These are phyloP conservation scores for Sebastes hubbsi DNA, from an alignment of 2,797 vertebrate species.

Conservation along the genomic window DNA sequence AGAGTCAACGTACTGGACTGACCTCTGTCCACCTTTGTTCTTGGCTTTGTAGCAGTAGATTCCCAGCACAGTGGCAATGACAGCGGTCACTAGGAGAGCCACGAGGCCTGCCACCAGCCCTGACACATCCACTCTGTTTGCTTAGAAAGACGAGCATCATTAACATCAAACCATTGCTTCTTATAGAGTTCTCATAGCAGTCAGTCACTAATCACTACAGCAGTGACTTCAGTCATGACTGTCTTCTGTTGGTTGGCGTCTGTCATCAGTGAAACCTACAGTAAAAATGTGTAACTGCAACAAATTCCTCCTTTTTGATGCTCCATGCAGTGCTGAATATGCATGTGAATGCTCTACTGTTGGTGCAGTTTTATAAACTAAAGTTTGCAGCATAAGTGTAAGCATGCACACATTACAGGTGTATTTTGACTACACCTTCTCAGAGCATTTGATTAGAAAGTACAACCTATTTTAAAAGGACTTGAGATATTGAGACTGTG, in stretches of 20 bases:
- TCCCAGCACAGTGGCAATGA: constrained; percentile 73
- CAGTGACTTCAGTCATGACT: neutral
- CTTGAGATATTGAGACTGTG: neutral
- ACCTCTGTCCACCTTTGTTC: constrained; percentile 47
- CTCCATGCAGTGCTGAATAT: neutral
- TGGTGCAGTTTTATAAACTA: neutral
- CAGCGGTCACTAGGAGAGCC: constrained; percentile 51
- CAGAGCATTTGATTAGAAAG: neutral
- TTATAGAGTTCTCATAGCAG: neutral
- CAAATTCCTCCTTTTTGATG: neutral
- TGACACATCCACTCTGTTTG: constrained; percentile 70
- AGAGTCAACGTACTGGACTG: constrained; percentile 51
- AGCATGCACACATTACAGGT: neutral
- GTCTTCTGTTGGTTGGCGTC: neutral
- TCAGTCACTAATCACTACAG: neutral
- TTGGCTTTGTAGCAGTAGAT: constrained; percentile 80
- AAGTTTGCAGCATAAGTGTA: neutral
- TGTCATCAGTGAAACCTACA: neutral
- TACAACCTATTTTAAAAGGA: neutral
- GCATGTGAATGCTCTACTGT: neutral
- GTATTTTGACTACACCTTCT: neutral
- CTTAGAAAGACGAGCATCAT: constrained; percentile 35
- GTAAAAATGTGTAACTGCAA: neutral
- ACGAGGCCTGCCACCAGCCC: constrained; percentile 79
- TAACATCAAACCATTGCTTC: neutral